Percentiles rank a stretch among this genome's conserved stretches.
Conservation (phyloP, 2,113 vertebrate genomes). For the Dasyurus viverrinus region DNA sequence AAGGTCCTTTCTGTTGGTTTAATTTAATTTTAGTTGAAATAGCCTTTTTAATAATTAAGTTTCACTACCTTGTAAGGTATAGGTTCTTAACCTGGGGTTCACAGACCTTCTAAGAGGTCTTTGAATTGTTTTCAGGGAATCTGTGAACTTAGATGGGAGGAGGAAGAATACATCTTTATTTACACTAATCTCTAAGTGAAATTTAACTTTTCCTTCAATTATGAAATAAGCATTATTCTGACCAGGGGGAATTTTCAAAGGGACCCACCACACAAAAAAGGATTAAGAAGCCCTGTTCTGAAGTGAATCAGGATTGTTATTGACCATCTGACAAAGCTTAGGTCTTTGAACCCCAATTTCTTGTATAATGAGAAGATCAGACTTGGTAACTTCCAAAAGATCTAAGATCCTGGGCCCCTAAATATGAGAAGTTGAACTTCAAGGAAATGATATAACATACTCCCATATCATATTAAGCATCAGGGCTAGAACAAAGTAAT, state of each 20-base stretch:
- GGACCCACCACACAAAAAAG: not conserved
- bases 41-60: slow-evolving; percentile 28
- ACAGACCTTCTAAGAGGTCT: not conserved
- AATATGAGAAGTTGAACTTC: not conserved
- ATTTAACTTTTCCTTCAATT: not conserved
- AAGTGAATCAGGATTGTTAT: not conserved
- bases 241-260: not conserved
- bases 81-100: not conserved
- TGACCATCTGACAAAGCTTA: not conserved
- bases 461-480: not conserved
- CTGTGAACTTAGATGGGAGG: not conserved
- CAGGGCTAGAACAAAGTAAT: not conserved
- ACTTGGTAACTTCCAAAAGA: not conserved
- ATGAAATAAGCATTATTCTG: not conserved
- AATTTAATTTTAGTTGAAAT: slow-evolving; percentile 24
- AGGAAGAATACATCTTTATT: not conserved
- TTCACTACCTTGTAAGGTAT: not conserved
- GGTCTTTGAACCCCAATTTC: not conserved
- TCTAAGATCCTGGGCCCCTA: not conserved
- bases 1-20: slow-evolving; percentile 41
- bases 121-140: not conserved
- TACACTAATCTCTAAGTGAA: not conserved
- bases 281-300: not conserved
- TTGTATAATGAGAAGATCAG: not conserved
- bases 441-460: not conserved